Evolutionary conservation across 2,797 vertebrate species (phyloP).

Genomic region (Pangasius krempfi): DNA sequence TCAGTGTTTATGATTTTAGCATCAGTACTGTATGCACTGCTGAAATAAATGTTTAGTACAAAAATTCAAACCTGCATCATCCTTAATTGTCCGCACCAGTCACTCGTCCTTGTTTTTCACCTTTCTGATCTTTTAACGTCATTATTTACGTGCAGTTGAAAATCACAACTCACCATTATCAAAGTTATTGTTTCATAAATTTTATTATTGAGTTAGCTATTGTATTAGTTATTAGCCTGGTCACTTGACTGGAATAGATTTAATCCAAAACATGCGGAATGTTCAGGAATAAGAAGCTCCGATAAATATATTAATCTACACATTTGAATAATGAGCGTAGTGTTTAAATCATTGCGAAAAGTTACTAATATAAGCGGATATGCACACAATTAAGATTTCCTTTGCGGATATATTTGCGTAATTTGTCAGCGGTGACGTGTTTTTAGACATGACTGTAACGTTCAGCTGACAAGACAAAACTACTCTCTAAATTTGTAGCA

Average conservation of each 20-base stretch:
- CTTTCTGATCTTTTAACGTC: too few relatives aligned
- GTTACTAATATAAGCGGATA: too few relatives aligned
- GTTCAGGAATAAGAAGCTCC: too few relatives aligned
- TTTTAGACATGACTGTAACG: too few relatives aligned
- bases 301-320: background rate
- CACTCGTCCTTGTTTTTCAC: too few relatives aligned
- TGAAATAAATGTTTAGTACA: constrained; percentile 47
- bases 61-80: background rate
- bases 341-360: background rate
- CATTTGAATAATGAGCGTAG: background rate
- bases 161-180: background rate
- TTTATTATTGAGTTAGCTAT: background rate
- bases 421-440: too few relatives aligned
- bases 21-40: background rate
- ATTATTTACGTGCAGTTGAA: background rate
- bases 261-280: background rate
- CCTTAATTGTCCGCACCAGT: background rate
- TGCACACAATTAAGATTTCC: too few relatives aligned
- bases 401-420: too few relatives aligned
- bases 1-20: constrained; percentile 5
- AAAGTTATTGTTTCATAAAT: background rate
- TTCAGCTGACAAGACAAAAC: too few relatives aligned
- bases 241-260: background rate
- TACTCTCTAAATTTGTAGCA: too few relatives aligned
- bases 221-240: background rate